Conservation (phyloP, 2,888 invertebrate species). For the Entomobrya proxima region DNA sequence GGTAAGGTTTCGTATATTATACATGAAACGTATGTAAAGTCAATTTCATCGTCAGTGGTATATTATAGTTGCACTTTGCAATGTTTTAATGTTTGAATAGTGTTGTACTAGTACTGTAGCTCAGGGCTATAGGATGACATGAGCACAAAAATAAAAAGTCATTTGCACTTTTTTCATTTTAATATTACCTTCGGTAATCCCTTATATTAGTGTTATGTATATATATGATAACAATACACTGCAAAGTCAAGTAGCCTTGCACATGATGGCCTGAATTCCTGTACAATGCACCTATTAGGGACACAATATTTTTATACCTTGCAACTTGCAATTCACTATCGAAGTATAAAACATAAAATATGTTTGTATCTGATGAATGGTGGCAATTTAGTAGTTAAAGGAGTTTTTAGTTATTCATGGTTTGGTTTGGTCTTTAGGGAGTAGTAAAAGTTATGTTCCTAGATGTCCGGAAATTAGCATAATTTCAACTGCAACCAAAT, state of each 20-base stretch:
- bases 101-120: background rate
- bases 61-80: no score
- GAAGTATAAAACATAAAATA: background rate
- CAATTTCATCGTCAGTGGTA: no score
- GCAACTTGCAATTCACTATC: background rate
- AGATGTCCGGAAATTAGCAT: no score
- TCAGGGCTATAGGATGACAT: background rate
- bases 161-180: background rate
- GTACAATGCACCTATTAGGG: constrained; percentile 55
- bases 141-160: background rate
- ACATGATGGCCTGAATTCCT: constrained; percentile 63
- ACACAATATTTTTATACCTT: constrained; percentile 37
- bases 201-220: background rate
- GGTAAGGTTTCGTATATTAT: no score
- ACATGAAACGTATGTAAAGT: no score
- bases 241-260: constrained; percentile 39
- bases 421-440: no score
- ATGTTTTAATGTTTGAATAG: no score
- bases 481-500: no score
- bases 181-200: background rate
- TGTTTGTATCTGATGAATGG: background rate
- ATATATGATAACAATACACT: background rate
- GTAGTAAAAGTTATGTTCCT: no score
- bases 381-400: no score
- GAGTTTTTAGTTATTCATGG: no score